Base-by-base conservation (phyloP, 2,113 vertebrate species). In the Chitala chitala region DNA sequence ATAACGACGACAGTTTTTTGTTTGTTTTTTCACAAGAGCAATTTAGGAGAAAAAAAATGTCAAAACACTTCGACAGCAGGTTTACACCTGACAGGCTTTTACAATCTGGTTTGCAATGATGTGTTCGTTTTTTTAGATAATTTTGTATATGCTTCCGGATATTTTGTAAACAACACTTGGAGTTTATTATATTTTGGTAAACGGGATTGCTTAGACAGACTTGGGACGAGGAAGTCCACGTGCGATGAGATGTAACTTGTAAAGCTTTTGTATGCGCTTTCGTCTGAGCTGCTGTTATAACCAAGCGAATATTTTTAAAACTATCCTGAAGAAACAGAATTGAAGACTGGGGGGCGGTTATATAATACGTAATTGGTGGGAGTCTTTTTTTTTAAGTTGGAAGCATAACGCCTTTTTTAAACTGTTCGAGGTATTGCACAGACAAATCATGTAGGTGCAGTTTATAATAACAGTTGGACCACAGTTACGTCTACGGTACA, bases 101-200 rank as follows among this genome's bases (percentile, higher is more conserved):
- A 8, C 59, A 38, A n/a, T 38, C 33, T 20, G 59, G 10, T 36
- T n/a, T n/a, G n/a, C n/a, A n/a, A n/a, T n/a, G n/a, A n/a, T n/a
- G n/a, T n/a, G n/a, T n/a, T n/a, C n/a, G 1, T 4, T 63, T 63
- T 63, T 36, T 63, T 5, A 38, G 29, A 29, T 17, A 38, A 63
- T 63, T 36, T 33, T 8, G 59, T 33, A 29, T 13, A 36, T 38
- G 59, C 33, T 8, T 63, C 59, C 31, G 13, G 59, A 63, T 63
- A 9, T 63, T 63, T 65, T 24, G n/a, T 51, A 26, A 73, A 17
- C 20, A 64, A 74, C 72, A 54, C 72, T 29, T 63, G 71, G 53
- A 50, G 31, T 22, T 73, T 44, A 40, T 13, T 69, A 50, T 31
- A 17, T 50, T 51, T 51, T 36, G 5, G 7, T n/a, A 51, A 51